Percentiles rank a stretch among this genome's conserved stretches.
These are phyloP conservation scores for Candidula unifasciata DNA, from an alignment of 2,888 invertebrate genomes.

Conservation along the genomic window DNA sequence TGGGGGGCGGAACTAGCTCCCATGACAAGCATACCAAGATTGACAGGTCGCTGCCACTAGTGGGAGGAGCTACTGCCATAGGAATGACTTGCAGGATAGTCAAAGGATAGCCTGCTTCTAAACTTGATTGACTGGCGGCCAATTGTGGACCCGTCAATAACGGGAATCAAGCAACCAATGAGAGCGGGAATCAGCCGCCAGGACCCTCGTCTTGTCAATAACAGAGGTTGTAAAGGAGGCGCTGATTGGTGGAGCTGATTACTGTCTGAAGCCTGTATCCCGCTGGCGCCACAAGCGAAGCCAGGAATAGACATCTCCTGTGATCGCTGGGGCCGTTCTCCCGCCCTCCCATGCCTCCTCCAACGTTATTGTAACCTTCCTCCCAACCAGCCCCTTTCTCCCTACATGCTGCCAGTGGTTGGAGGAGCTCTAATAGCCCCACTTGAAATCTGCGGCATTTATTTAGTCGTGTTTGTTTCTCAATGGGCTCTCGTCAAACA, in stretches of 20 bases:
- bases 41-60: background rate
- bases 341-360: constrained; percentile 17
- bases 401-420: background rate
- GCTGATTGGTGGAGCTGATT: constrained; percentile 26
- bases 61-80: constrained; percentile 15
- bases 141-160: constrained; percentile 1
- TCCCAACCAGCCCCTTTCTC: background rate
- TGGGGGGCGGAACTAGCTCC: background rate
- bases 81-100: background rate
- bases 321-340: background rate
- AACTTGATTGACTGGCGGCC: constrained; percentile 22
- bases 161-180: background rate
- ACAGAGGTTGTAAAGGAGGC: constrained; percentile 23
- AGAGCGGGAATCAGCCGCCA: background rate
- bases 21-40: background rate
- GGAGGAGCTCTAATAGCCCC: constrained; percentile 4
- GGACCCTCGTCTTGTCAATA: constrained; percentile 21
- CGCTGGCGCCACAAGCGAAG: constrained; percentile 58
- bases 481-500: background rate
- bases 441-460: constrained; percentile 31
- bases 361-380: background rate
- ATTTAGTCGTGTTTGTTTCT: constrained; percentile 16
- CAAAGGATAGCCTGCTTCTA: background rate
- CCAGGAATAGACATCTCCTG: background rate
- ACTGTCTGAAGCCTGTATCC: constrained; percentile 56